A percentile compares a stretch with the other conserved stretches of the same genome.
Evolutionary conservation across 2,113 vertebrate species (phyloP).

Genomic region (Sylvia atricapilla): DNA sequence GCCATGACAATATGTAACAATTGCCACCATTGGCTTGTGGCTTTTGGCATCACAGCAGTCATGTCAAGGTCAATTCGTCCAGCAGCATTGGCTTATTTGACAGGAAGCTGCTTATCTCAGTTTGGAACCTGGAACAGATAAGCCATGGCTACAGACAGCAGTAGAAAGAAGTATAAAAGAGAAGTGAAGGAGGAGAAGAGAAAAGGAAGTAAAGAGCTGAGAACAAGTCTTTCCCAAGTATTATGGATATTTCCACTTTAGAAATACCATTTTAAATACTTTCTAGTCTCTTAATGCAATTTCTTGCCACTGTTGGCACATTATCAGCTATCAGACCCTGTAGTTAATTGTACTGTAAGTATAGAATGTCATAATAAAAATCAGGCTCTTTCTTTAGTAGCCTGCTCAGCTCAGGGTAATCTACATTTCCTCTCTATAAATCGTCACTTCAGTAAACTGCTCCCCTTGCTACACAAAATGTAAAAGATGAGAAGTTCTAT

Average conservation of each 20-base stretch:
- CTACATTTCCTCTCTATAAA: background rate
- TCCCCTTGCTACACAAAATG: background rate
- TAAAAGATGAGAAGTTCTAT: background rate
- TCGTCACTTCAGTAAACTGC: background rate
- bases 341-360: background rate
- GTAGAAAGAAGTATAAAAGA: background rate
- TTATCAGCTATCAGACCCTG: background rate
- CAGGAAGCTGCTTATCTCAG: slow-evolving; percentile 29
- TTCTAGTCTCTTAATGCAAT: background rate
- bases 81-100: slow-evolving; percentile 15
- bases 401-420: background rate
- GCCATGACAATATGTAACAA: background rate
- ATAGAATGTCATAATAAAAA: background rate
- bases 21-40: background rate
- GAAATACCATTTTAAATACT: background rate
- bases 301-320: background rate
- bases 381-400: background rate
- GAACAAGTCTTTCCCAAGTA: background rate
- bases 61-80: slow-evolving; percentile 10
- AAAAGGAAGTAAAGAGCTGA: background rate
- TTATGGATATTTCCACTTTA: background rate
- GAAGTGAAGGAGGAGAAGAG: background rate
- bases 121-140: slow-evolving; percentile 41
- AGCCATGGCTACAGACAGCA: background rate
- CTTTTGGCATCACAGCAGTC: slow-evolving; percentile 30